Evolutionary conservation across 2,797 vertebrate genomes (phyloP).

Genomic region (Lerista edwardsae): DNA sequence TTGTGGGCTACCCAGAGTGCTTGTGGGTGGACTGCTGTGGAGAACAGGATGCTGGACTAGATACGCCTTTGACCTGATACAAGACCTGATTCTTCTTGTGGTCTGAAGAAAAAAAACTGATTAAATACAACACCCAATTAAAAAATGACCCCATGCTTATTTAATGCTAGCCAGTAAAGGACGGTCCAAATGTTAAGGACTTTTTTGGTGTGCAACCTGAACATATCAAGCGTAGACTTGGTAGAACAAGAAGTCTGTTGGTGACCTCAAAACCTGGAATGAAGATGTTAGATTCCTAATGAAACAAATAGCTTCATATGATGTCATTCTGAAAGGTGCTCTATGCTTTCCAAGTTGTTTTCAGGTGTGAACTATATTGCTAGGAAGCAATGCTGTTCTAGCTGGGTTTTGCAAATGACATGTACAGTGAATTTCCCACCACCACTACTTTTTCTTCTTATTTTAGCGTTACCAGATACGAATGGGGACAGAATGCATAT

Average conservation of each 20-base stretch:
- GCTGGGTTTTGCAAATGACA: slow-evolving; percentile 33
- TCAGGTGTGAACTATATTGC: background rate
- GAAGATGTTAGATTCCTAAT: background rate
- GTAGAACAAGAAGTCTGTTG: background rate
- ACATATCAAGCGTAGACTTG: background rate
- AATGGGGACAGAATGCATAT: too few relatives aligned
- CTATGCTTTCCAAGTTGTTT: slow-evolving; percentile 12
- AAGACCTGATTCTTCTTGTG: too few relatives aligned
- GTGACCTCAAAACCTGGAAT: background rate
- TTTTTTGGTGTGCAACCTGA: background rate
- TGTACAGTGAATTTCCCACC: background rate
- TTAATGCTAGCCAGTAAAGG: background rate
- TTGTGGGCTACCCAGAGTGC: too few relatives aligned
- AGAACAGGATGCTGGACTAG: too few relatives aligned
- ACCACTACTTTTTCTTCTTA: slow-evolving; percentile 13
- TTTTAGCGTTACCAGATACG: too few relatives aligned
- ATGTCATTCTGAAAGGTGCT: background rate
- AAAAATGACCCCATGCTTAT: background rate
- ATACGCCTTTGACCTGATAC: too few relatives aligned
- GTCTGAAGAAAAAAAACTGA: too few relatives aligned
- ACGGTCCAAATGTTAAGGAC: background rate
- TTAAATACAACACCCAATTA: too few relatives aligned
- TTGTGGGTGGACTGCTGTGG: too few relatives aligned
- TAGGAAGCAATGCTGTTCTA: background rate
- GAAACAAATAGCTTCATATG: background rate